Evolutionary conservation across 2,113 vertebrate genomes (phyloP).

Genomic region (Zeus faber): DNA sequence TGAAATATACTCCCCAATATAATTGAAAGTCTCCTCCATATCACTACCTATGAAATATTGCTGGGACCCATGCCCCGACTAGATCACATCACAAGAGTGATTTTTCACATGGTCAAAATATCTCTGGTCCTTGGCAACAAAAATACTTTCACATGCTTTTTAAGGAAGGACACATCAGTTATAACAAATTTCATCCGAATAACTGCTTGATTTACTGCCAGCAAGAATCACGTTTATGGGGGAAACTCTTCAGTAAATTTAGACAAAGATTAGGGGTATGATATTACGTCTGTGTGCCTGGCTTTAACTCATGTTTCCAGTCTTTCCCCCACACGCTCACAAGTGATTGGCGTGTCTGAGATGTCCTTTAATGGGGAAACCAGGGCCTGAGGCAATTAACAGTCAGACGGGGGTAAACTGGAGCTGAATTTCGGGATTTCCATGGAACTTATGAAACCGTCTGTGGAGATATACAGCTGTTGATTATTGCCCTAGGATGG

Average conservation of each 20-base stretch:
- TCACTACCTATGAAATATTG: slow-evolving; percentile 13
- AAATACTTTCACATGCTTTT: slow-evolving; percentile 28
- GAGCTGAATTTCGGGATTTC: slow-evolving; percentile 23
- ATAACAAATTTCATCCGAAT: slow-evolving; percentile 18
- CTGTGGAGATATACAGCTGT: slow-evolving; percentile 13
- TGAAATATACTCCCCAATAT: no score
- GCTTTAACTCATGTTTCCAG: slow-evolving; percentile 39
- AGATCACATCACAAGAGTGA: slow-evolving; percentile 7
- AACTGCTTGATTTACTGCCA: slow-evolving; percentile 17
- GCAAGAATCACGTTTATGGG: slow-evolving; percentile 9
- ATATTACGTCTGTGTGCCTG: slow-evolving; percentile 40
- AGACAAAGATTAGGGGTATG: slow-evolving; percentile 23
- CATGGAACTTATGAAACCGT: slow-evolving; percentile 32
- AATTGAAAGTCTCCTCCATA: no score
- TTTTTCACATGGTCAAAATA: slow-evolving; percentile 18
- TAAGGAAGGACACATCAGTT: slow-evolving; percentile 26
- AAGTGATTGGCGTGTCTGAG: slow-evolving; percentile 28
- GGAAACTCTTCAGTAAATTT: slow-evolving; percentile 4
- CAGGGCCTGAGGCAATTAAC: slow-evolving; percentile 32
- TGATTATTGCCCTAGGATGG: slow-evolving; percentile 6
- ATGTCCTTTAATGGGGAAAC: slow-evolving; percentile 50
- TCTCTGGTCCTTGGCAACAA: slow-evolving; percentile 11
- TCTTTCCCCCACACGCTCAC: not conserved
- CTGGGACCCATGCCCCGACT: slow-evolving; percentile 1
- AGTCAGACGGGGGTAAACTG: slow-evolving; percentile 34